These are phyloP conservation scores for Adoxophyes honmai DNA, from an alignment of 1,140 invertebrate genomes.

Conservation along the genomic window DNA sequence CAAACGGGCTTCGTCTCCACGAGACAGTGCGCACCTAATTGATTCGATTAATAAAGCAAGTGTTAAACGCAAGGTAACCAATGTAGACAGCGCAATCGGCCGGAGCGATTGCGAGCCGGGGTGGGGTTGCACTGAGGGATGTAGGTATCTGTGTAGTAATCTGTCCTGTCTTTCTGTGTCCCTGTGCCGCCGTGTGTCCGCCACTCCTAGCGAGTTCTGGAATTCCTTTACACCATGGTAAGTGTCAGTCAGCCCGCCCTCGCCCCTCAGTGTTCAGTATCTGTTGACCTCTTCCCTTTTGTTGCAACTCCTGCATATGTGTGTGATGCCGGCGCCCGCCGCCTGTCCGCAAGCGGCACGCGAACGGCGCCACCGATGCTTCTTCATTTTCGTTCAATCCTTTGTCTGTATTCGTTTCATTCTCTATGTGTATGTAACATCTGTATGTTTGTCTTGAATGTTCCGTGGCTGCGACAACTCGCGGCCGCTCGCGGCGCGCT, in stretches of 20 bases:
- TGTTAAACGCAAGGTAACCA: constrained; percentile 76
- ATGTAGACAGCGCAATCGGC: constrained; percentile 65
- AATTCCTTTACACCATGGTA: constrained; percentile 98
- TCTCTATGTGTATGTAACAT: constrained; percentile 79
- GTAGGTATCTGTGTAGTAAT: constrained; percentile 83
- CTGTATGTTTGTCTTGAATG: constrained; percentile 79
- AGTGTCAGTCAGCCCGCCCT: constrained; percentile 85
- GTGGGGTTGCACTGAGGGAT: constrained; percentile 76
- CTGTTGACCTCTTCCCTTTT: constrained; percentile 76
- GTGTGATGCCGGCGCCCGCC: constrained; percentile 68
- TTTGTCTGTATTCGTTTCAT: constrained; percentile 77
- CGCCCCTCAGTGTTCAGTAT: constrained; percentile 77
- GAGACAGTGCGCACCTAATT: constrained; percentile 63
- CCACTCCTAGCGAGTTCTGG: constrained; percentile 94
- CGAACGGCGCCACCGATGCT: constrained; percentile 62
- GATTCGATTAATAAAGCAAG: constrained; percentile 67
- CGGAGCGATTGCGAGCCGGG: constrained; percentile 63
- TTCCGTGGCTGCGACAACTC: constrained; percentile 68
- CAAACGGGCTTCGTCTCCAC: constrained; percentile 66
- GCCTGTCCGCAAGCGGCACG: constrained; percentile 52
- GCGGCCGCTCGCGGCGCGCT: constrained; percentile 20
- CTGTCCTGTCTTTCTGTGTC: constrained; percentile 85
- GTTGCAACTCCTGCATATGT: constrained; percentile 73
- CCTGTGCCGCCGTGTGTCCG: constrained; percentile 82
- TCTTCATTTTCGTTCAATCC: constrained; percentile 73